These are phyloP conservation scores for Perca schrenkii DNA, from an alignment of 2,113 vertebrate genomes.

Conservation along the genomic window DNA sequence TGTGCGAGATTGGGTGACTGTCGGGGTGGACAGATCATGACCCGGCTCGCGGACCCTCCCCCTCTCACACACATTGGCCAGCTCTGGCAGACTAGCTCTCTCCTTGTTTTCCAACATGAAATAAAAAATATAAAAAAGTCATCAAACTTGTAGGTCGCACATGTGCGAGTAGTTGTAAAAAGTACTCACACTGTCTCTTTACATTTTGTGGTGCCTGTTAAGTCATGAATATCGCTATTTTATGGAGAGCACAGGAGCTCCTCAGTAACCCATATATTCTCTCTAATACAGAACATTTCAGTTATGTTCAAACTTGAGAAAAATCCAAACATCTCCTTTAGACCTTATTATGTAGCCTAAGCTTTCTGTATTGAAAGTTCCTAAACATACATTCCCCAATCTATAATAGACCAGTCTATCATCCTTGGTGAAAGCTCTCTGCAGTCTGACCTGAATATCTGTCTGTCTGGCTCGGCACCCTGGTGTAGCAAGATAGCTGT, in stretches of 20 bases:
- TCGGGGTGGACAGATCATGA: no score
- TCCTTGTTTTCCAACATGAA: no score
- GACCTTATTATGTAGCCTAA: constrained; percentile 14
- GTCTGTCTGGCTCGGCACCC: constrained; percentile 59
- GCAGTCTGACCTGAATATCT: constrained; percentile 66
- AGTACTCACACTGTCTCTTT: no score
- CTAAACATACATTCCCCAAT: constrained; percentile 52
- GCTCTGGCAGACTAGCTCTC: no score
- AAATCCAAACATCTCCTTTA: constrained; percentile 16
- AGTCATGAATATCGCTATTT: not conserved
- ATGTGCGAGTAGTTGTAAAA: no score
- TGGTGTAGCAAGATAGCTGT: constrained; percentile 59
- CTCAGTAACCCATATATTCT: not conserved
- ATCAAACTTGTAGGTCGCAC: no score
- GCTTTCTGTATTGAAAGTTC: constrained; percentile 31
- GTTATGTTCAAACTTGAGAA: constrained; percentile 1
- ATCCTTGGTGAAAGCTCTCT: constrained; percentile 56
- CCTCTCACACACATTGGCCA: no score
- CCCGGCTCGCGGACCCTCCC: no score
- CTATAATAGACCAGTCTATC: constrained; percentile 65
- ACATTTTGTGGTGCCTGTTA: not conserved
- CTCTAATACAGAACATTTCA: not conserved
- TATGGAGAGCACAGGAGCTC: not conserved
- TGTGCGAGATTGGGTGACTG: no score
- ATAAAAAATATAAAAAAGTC: no score